Percentiles rank a stretch among this genome's conserved stretches.
Evolutionary conservation across 2,888 invertebrate species (phyloP).

Genomic region (Boloria euphrosyne): DNA sequence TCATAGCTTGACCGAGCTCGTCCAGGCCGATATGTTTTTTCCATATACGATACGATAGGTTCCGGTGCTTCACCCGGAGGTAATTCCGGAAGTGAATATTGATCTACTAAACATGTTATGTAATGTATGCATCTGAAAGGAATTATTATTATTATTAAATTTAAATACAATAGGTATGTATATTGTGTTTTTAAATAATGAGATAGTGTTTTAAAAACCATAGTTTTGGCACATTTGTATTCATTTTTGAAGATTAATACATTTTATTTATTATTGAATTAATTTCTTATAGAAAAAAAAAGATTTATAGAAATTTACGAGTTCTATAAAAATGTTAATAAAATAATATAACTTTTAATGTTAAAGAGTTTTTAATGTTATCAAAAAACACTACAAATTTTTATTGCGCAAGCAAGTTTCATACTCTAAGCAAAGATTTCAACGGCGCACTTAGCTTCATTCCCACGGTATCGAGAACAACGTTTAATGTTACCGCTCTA

Average conservation of each 20-base stretch:
- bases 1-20: constrained; percentile 57
- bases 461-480: constrained; percentile 25
- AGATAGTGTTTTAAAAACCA: no score
- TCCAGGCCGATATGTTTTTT: constrained; percentile 60
- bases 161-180: background rate
- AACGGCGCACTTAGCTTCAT: constrained; percentile 3
- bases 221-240: no score
- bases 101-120: constrained; percentile 50
- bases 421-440: constrained; percentile 14
- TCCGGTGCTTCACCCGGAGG: constrained; percentile 75
- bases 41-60: constrained; percentile 72
- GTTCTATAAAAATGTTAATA: no score
- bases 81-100: constrained; percentile 61
- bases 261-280: no score
- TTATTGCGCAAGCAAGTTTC: background rate
- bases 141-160: background rate
- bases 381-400: no score
- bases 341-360: no score
- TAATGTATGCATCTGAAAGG: constrained; percentile 53
- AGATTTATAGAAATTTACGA: no score
- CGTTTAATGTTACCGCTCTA: background rate
- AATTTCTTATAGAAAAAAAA: no score
- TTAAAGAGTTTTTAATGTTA: no score
- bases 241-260: no score
- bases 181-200: no score